Evolutionary conservation across 2,113 vertebrate species (phyloP), one percentile per base, ranked within the genome.

Genomic region (Rhinopithecus roxellana): DNA sequence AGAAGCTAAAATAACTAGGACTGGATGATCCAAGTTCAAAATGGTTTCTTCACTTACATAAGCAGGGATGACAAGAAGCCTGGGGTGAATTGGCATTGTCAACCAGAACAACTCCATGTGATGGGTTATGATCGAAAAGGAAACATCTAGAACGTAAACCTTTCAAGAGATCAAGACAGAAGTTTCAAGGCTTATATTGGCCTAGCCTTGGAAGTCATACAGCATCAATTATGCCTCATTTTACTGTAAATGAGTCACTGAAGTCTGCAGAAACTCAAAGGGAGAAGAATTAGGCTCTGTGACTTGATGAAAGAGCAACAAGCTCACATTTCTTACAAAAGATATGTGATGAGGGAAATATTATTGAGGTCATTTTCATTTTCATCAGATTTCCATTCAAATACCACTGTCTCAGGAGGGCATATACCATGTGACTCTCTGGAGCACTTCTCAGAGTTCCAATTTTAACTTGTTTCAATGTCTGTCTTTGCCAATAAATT

Each of bases 391-490:
- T 17, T 77, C n/a, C 23, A 27, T 6, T 92, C 59, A 83, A 30
- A 16, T 59, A 67, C 30, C 35, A 45, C 25, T 45, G 17, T 12
- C 27, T 80, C 0, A 0, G 13, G 7, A n/a, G 22, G 14, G 3
- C 3, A 59, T 8, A 45, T 8, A 35, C 38, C 40, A 20, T 52
- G 16, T 78, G 4, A 50, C 8, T 55, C 50, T 91, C 18, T 74
- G 1, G 30, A 59, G 12, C 4, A 32, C 5, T 77, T 90, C 23
- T 67, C 50, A 72, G 52, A 57, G 70, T 67, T 78, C 8, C 2
- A 32, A 43, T 38, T 90, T 64, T 80, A 92, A 95, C 48, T 70
- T 72, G 7, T 35, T 52, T 86, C 50, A 72, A 17, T 48, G 17
- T n/a, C 25, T 89, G 8, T 32, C 5, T 81, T 80, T 0, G 67